phyloP scores from a whole-genome alignment of 1,140 invertebrate species.

The Forficula auricularia region DNA sequence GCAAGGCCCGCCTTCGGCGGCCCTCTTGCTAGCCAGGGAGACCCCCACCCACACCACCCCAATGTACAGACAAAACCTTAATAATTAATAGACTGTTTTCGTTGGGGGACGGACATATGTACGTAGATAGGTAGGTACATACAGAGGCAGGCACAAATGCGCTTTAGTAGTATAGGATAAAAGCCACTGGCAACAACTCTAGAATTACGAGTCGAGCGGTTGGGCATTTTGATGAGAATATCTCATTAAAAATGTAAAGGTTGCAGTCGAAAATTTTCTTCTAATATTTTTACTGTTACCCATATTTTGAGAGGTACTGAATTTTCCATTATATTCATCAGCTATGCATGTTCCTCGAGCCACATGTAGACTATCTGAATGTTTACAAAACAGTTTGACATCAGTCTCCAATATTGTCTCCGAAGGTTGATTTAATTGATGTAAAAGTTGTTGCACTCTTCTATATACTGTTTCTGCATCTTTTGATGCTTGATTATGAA shows the following conservation, averaged over 20 bases:
- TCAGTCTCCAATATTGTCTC: slow-evolving; percentile 58
- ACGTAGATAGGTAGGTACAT: too few relatives aligned
- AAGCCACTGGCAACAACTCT: too few relatives aligned
- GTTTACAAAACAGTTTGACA: slow-evolving; percentile 68
- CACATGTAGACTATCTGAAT: slow-evolving; percentile 60
- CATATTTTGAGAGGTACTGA: slow-evolving; percentile 25
- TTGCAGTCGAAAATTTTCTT: not conserved
- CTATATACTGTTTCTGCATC: slow-evolving; percentile 68
- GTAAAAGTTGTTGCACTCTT: slow-evolving; percentile 59
- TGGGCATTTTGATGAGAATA: too few relatives aligned
- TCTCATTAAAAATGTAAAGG: not conserved
- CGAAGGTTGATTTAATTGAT: slow-evolving; percentile 51
- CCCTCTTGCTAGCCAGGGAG: too few relatives aligned
- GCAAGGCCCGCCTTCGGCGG: too few relatives aligned
- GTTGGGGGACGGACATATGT: too few relatives aligned
- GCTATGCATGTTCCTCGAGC: slow-evolving; percentile 52
- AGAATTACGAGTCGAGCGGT: too few relatives aligned
- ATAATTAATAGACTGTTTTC: too few relatives aligned
- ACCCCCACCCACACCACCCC: too few relatives aligned
- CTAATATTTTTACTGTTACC: slow-evolving; percentile 17
- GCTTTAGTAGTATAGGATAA: too few relatives aligned
- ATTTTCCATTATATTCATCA: slow-evolving; percentile 28
- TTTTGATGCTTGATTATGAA: slow-evolving; percentile 61
- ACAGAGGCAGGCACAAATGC: too few relatives aligned
- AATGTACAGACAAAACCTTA: too few relatives aligned